phyloP scores from a whole-genome alignment of 2,113 vertebrate genomes.

The Scolopax mira region DNA sequence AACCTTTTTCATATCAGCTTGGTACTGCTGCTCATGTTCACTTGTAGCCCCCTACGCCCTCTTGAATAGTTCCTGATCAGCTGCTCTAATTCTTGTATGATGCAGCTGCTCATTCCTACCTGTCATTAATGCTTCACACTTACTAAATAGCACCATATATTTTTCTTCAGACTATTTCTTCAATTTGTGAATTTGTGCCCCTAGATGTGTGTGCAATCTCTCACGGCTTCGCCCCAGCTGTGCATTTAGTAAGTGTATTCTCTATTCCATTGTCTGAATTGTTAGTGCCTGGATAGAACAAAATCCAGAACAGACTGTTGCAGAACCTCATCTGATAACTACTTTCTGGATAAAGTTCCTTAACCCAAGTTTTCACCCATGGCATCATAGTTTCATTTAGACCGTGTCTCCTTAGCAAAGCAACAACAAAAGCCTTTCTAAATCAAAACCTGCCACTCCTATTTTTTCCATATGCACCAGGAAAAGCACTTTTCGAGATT shows the following conservation, averaged over 20 bases:
- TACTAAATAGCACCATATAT: background rate
- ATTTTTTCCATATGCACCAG: background rate
- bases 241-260: background rate
- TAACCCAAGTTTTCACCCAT: background rate
- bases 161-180: conserved; percentile 2
- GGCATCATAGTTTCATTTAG: background rate
- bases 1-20: background rate
- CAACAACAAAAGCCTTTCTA: background rate
- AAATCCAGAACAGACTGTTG: background rate
- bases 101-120: background rate
- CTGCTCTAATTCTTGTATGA: background rate
- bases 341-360: background rate
- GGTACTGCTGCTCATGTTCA: background rate
- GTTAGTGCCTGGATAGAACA: background rate
- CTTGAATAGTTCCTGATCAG: background rate
- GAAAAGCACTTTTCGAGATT: background rate
- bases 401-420: background rate
- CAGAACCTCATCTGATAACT: background rate
- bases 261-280: background rate
- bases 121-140: background rate
- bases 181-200: background rate
- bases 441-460: background rate
- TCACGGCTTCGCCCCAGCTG: background rate
- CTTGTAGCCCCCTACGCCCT: background rate
- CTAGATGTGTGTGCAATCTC: background rate